Conservation (phyloP, 2,797 vertebrate genomes). For the Myotis findleyi region DNA sequence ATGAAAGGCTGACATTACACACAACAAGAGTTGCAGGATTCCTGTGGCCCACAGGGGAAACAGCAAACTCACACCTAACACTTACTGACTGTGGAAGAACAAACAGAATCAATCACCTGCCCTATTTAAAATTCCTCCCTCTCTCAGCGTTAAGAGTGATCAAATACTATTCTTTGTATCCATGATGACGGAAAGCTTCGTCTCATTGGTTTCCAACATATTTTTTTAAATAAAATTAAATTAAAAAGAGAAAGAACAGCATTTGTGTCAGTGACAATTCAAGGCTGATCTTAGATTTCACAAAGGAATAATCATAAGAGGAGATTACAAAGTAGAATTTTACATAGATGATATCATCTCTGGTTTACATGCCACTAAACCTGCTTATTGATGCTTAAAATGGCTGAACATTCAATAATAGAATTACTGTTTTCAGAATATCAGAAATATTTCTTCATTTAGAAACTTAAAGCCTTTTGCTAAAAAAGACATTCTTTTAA, state of each 20-base stretch:
- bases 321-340: neutral
- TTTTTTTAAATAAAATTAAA: neutral
- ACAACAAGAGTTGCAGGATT: neutral
- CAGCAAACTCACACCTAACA: neutral
- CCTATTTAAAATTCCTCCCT: neutral
- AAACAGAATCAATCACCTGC: neutral
- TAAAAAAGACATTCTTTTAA: neutral
- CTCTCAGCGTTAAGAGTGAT: neutral
- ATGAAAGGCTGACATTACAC: neutral
- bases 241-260: too few relatives aligned
- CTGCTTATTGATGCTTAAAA: slow-evolving; percentile 37
- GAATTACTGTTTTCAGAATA: slow-evolving; percentile 47
- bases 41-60: neutral
- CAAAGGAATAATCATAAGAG: neutral
- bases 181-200: neutral
- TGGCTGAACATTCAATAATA: slow-evolving; percentile 13
- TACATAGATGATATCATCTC: neutral
- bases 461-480: neutral
- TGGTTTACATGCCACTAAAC: neutral
- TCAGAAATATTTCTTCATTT: neutral
- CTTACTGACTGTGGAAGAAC: neutral
- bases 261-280: neutral
- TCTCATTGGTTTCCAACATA: neutral
- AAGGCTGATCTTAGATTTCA: neutral
- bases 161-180: neutral